A percentile compares a stretch with the other conserved stretches of the same genome.
These are phyloP conservation scores for Pyrocoelia pectoralis DNA, from an alignment of 2,888 invertebrate species.

Conservation along the genomic window DNA sequence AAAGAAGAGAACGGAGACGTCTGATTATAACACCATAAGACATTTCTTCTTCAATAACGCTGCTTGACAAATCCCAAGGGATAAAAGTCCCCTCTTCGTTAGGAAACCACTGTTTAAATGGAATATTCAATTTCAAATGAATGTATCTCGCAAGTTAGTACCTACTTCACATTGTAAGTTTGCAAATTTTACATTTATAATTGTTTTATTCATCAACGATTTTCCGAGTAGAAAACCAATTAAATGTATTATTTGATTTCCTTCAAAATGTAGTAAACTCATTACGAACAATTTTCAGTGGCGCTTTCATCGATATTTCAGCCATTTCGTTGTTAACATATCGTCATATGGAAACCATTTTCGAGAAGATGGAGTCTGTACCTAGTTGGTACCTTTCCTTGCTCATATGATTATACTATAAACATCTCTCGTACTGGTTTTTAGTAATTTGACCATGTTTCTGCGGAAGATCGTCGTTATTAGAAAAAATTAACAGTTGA, in stretches of 20 bases:
- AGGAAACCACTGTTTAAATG: constrained; percentile 49
- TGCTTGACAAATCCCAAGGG: constrained; percentile 31
- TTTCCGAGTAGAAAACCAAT: neutral
- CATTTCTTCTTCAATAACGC: constrained; percentile 29
- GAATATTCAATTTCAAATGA: constrained; percentile 51
- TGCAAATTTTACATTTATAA: neutral
- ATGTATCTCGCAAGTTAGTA: constrained; percentile 52
- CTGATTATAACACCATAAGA: constrained; percentile 29
- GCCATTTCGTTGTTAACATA: too few species aligned
- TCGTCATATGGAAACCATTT: too few species aligned
- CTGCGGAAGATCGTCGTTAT: too few species aligned
- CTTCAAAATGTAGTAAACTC: neutral
- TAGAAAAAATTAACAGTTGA: too few species aligned
- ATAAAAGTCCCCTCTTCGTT: constrained; percentile 44
- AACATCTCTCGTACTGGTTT: too few species aligned
- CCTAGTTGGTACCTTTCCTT: too few species aligned
- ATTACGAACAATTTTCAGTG: too few species aligned
- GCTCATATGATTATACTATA: too few species aligned
- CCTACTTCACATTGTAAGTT: constrained; percentile 48
- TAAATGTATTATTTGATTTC: neutral
- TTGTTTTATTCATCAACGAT: neutral
- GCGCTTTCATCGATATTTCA: too few species aligned
- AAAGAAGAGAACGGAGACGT: constrained; percentile 19
- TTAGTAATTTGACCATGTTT: too few species aligned
- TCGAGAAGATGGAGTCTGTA: too few species aligned